Conservation (phyloP, 2,113 vertebrate genomes). For the Phyllostomus discolor region DNA sequence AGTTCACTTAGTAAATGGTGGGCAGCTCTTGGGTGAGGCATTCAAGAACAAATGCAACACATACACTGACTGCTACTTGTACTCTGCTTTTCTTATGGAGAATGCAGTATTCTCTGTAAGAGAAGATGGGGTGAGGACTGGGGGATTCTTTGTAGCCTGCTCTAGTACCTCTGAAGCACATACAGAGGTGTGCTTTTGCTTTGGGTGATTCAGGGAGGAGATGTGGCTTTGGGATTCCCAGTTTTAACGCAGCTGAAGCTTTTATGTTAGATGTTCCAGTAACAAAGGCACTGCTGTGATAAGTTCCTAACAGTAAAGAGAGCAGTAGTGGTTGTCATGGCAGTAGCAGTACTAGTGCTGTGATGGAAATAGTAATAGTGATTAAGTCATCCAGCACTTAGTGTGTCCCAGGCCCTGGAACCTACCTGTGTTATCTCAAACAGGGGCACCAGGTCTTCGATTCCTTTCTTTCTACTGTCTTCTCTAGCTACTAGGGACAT, state of each 20-base stretch:
- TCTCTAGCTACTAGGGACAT: neutral
- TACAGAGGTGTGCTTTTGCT: neutral
- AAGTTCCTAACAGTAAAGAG: neutral
- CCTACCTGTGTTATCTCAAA: neutral
- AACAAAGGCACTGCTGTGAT: neutral
- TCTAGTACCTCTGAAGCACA: neutral
- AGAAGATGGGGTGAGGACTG: neutral
- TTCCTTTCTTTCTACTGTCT: neutral
- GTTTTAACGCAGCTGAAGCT: neutral
- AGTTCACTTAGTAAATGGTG: neutral
- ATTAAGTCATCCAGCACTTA: neutral
- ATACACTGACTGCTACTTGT: no score
- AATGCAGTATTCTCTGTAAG: neutral
- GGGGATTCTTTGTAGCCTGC: neutral
- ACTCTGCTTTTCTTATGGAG: neutral
- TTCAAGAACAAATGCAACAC: neutral
- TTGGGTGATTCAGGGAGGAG: neutral
- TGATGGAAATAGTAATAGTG: neutral
- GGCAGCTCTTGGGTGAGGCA: neutral
- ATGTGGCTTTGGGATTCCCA: fast-evolving
- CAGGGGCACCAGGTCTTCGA: neutral
- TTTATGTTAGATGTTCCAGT: neutral
- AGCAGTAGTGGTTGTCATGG: neutral
- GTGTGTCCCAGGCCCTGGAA: neutral
- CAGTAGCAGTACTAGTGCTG: no score